Percentiles rank a stretch among this genome's conserved stretches.
Evolutionary conservation across 2,888 invertebrate species (phyloP).

Genomic region (Chloroclysta siterata): DNA sequence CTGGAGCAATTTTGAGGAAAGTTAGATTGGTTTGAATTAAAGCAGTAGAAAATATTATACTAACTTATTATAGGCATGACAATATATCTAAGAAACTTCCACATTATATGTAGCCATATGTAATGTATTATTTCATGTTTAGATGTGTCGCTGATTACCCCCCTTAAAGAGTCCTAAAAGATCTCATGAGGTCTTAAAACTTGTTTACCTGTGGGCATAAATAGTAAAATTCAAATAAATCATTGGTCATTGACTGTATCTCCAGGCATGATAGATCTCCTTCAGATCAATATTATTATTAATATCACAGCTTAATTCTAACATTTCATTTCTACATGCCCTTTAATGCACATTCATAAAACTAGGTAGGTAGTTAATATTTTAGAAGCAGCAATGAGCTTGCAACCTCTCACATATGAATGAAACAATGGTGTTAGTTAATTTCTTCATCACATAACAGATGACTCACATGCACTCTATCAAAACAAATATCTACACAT

Average conservation of each 20-base stretch:
- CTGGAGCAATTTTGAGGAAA: not conserved
- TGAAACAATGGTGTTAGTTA: slow-evolving; percentile 7
- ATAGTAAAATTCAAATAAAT: too few relatives aligned
- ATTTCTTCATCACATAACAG: not conserved
- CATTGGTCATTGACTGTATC: too few relatives aligned
- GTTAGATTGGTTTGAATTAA: slow-evolving; percentile 6
- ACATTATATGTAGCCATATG: not conserved
- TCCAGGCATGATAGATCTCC: too few relatives aligned
- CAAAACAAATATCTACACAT: not conserved
- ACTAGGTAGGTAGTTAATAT: too few relatives aligned
- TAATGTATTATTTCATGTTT: not conserved
- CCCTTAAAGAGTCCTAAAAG: not conserved
- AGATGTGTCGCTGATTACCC: not conserved
- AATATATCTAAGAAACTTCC: not conserved
- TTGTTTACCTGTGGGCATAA: not conserved
- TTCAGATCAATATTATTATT: too few relatives aligned
- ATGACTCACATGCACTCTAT: not conserved
- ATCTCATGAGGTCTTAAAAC: not conserved
- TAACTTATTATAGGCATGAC: not conserved
- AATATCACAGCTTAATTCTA: too few relatives aligned
- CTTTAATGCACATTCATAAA: too few relatives aligned
- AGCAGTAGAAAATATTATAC: not conserved
- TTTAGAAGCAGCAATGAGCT: too few relatives aligned
- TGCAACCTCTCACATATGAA: not conserved
- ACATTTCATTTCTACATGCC: too few relatives aligned